Evolutionary conservation across 2,113 vertebrate genomes (phyloP).

Genomic region (Cololabis saira): DNA sequence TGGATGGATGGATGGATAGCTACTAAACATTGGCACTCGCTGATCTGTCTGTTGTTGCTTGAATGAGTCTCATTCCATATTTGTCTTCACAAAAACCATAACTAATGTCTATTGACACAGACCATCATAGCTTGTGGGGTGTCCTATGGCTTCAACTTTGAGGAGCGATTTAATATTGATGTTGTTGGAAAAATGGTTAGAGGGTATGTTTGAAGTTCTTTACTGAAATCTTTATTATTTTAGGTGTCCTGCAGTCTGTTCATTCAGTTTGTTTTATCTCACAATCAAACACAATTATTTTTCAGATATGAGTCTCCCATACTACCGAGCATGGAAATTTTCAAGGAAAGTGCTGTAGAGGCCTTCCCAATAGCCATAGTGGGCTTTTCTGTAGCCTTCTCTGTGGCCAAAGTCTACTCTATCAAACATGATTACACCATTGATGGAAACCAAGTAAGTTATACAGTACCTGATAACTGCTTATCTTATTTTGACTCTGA

Average conservation of each 20-base stretch:
- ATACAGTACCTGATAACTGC: not conserved
- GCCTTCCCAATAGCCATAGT: constrained; percentile 87
- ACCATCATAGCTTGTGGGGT: constrained; percentile 88
- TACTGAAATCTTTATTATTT: too few species aligned
- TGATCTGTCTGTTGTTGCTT: too few species aligned
- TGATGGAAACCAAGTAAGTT: constrained; percentile 89
- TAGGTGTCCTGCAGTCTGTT: too few species aligned
- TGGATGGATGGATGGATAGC: too few species aligned
- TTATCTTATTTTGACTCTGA: not conserved
- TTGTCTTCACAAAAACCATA: not conserved
- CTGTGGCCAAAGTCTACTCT: constrained; percentile 92
- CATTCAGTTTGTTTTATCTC: too few species aligned
- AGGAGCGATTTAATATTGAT: constrained; percentile 76
- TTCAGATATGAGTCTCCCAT: constrained; percentile 85
- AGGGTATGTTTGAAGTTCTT: constrained; percentile 77
- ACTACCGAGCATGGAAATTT: constrained; percentile 72
- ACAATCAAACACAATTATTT: constrained; percentile 11
- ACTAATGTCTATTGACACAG: constrained; percentile 79
- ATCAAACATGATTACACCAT: constrained; percentile 90
- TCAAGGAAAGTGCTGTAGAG: constrained; percentile 81
- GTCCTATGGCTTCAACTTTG: constrained; percentile 87
- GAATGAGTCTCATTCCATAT: not conserved
- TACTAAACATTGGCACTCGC: too few species aligned
- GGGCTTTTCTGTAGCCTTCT: constrained; percentile 90
- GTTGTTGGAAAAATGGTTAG: constrained; percentile 84